phyloP scores from a whole-genome alignment of 1,140 invertebrate genomes.

The Cylas formicarius region DNA sequence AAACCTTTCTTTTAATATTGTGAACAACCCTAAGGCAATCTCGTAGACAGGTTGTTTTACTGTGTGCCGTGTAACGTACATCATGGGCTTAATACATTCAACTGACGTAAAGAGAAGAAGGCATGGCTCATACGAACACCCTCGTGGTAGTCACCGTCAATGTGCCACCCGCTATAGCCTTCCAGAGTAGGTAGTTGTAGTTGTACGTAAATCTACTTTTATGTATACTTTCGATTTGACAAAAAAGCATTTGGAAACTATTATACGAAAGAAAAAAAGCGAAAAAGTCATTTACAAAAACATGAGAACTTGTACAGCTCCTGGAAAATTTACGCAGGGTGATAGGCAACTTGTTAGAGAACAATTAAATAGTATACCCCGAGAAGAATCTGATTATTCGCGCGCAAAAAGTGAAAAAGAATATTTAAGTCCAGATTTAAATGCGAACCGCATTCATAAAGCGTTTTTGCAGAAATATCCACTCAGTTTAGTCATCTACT shows the following conservation, averaged over 20 bases:
- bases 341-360: constrained; percentile 4
- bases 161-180: too few relatives aligned
- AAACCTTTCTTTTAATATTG: too few relatives aligned
- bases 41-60: too few relatives aligned
- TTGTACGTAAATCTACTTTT: constrained; percentile 12
- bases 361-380: constrained; percentile 13
- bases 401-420: constrained; percentile 11
- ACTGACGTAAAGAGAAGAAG: too few relatives aligned
- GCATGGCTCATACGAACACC: too few relatives aligned
- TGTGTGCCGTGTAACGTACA: too few relatives aligned
- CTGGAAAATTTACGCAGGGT: constrained; percentile 8
- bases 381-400: constrained; percentile 9
- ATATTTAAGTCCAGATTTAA: constrained; percentile 12
- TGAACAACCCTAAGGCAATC: too few relatives aligned
- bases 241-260: constrained; percentile 8
- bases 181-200: too few relatives aligned
- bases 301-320: too few relatives aligned
- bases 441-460: constrained; percentile 8
- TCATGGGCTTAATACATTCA: too few relatives aligned
- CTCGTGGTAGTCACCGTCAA: too few relatives aligned
- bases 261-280: constrained; percentile 8
- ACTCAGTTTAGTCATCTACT: too few relatives aligned
- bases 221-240: constrained; percentile 9
- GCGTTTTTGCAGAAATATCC: constrained; percentile 8
- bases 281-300: constrained; percentile 3